Percentiles rank a stretch among this genome's conserved stretches.
phyloP scores from a whole-genome alignment of 2,888 invertebrate genomes.

The Prosapia bicincta region DNA sequence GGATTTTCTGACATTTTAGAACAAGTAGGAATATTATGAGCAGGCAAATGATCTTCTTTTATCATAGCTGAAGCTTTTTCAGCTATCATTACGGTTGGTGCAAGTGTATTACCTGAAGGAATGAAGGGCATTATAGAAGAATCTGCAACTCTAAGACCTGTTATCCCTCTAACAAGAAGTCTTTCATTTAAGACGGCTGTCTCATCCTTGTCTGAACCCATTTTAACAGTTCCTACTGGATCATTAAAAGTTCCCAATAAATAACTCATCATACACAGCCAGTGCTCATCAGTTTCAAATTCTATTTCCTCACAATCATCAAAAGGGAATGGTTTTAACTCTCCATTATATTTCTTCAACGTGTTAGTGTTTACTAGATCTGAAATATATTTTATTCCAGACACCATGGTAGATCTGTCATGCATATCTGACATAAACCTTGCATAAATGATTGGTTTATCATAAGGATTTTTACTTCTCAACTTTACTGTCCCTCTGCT shows the following conservation, averaged over 20 bases:
- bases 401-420: slow-evolving; percentile 31
- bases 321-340: slow-evolving; percentile 25
- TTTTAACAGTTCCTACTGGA: slow-evolving; percentile 34
- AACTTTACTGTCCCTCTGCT: slow-evolving; percentile 33
- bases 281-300: slow-evolving; percentile 32
- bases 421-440: slow-evolving; percentile 27
- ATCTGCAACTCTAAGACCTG: slow-evolving; percentile 29
- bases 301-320: slow-evolving; percentile 31
- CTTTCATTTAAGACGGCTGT: slow-evolving; percentile 33
- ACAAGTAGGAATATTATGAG: background rate
- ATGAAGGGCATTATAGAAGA: slow-evolving; percentile 30
- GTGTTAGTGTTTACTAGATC: slow-evolving; percentile 26
- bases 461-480: slow-evolving; percentile 25
- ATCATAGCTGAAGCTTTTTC: slow-evolving; percentile 31
- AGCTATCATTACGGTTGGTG: slow-evolving; percentile 30
- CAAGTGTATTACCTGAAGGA: slow-evolving; percentile 26
- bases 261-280: slow-evolving; percentile 34
- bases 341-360: slow-evolving; percentile 26
- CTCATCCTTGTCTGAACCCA: slow-evolving; percentile 34
- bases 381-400: slow-evolving; percentile 28
- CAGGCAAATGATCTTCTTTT: slow-evolving; percentile 18
- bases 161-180: slow-evolving; percentile 32
- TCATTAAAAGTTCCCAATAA: slow-evolving; percentile 33
- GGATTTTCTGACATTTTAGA: background rate
- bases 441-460: slow-evolving; percentile 29